Conservation (phyloP, 2,113 vertebrate species). For the Oxyura jamaicensis region DNA sequence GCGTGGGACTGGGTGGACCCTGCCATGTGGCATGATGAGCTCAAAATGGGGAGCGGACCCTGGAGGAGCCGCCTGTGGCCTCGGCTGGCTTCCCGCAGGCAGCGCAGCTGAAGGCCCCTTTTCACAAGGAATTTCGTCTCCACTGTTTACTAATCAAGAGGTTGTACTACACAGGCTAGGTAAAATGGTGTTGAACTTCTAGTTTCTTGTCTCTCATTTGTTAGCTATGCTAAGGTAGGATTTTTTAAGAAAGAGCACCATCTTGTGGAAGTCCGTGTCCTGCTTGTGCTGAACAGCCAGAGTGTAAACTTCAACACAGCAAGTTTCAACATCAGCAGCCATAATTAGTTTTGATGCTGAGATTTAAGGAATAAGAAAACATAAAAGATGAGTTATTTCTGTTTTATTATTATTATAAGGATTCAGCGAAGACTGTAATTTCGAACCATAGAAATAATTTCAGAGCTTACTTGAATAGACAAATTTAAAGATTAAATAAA, state of each 20-base stretch:
- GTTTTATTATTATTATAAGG: background rate
- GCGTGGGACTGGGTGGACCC: background rate
- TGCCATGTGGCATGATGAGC: too few species aligned
- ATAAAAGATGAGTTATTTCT: background rate
- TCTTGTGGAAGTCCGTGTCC: slow-evolving; percentile 50
- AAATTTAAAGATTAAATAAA: background rate
- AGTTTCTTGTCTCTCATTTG: background rate
- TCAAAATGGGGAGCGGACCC: too few species aligned
- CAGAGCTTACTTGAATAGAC: background rate
- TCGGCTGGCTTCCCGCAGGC: background rate
- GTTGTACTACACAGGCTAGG: background rate
- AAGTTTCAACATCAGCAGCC: background rate
- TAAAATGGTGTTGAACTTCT: background rate
- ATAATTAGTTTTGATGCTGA: background rate
- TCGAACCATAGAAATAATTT: background rate
- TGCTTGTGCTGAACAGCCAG: background rate
- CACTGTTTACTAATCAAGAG: background rate
- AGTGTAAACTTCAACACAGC: background rate
- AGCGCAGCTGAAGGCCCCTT: background rate
- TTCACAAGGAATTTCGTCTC: background rate
- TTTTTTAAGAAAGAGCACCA: slow-evolving; percentile 72
- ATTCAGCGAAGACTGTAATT: background rate
- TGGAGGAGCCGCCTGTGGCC: background rate
- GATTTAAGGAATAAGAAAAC: background rate
- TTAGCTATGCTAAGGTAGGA: background rate